phyloP scores from a whole-genome alignment of 2,888 invertebrate genomes.

The Lacanobia wlatinum region DNA sequence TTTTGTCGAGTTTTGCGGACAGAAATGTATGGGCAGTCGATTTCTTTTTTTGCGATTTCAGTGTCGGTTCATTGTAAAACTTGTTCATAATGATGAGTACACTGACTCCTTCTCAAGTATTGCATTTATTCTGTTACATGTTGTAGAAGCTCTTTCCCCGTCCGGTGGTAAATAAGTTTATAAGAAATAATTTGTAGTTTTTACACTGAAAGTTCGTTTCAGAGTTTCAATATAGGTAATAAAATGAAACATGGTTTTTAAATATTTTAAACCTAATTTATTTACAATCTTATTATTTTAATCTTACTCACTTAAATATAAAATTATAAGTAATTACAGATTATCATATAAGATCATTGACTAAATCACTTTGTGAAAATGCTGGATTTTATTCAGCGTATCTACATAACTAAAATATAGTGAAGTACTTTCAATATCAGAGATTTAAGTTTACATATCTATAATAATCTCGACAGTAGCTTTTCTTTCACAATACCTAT shows the following conservation, averaged over 20 bases:
- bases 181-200: no score
- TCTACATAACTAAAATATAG: constrained; percentile 1
- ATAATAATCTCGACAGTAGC: not conserved
- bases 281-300: constrained; percentile 19
- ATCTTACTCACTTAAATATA: constrained; percentile 20
- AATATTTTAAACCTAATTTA: constrained; percentile 26
- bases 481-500: no score
- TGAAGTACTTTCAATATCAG: not conserved
- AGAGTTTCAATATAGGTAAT: not conserved
- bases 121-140: no score
- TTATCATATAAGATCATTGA: constrained; percentile 32
- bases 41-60: no score
- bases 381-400: constrained; percentile 7
- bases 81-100: no score
- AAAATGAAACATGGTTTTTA: constrained; percentile 7
- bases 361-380: constrained; percentile 34
- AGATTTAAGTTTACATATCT: constrained; percentile 7
- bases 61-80: no score
- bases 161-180: no score
- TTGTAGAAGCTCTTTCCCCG: no score
- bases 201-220: not conserved
- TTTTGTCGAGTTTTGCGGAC: no score
- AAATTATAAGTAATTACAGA: constrained; percentile 17
- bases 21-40: no score
- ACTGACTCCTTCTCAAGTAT: no score